A percentile compares a stretch with the other conserved stretches of the same genome.
phyloP scores from a whole-genome alignment of 2,113 vertebrate species.

The Brienomyrus longianalis region DNA sequence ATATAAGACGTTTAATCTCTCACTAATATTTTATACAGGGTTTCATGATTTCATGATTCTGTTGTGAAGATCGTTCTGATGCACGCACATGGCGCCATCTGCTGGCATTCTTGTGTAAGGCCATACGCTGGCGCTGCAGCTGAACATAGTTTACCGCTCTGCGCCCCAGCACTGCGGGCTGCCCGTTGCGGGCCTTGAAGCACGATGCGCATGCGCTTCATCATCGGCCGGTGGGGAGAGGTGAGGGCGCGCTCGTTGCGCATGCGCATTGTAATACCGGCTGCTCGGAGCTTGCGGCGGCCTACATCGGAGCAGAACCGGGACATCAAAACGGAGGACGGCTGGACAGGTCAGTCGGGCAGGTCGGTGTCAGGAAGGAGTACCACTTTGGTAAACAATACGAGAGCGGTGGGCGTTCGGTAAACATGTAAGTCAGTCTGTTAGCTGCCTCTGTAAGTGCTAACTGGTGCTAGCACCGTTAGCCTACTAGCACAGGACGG shows the following conservation, averaged over 20 bases:
- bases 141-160: not conserved
- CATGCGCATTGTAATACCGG: slow-evolving; percentile 8
- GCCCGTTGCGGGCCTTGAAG: not conserved
- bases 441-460: too few species aligned
- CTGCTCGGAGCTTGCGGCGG: not conserved
- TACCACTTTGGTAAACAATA: not conserved
- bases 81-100: not conserved
- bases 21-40: not conserved
- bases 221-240: not conserved
- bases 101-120: not conserved
- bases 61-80: not conserved
- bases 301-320: not conserved
- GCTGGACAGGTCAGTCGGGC: slow-evolving; percentile 5
- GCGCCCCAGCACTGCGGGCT: not conserved
- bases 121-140: not conserved
- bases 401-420: not conserved
- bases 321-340: not conserved
- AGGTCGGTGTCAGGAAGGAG: not conserved
- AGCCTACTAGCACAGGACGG: not conserved
- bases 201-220: not conserved
- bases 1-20: not conserved
- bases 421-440: not conserved
- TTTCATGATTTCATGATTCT: not conserved
- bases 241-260: not conserved
- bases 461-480: not conserved